Percentiles rank a stretch among this genome's conserved stretches.
These are phyloP conservation scores for Ranitomeya variabilis DNA, from an alignment of 2,113 vertebrate genomes.

Conservation along the genomic window DNA sequence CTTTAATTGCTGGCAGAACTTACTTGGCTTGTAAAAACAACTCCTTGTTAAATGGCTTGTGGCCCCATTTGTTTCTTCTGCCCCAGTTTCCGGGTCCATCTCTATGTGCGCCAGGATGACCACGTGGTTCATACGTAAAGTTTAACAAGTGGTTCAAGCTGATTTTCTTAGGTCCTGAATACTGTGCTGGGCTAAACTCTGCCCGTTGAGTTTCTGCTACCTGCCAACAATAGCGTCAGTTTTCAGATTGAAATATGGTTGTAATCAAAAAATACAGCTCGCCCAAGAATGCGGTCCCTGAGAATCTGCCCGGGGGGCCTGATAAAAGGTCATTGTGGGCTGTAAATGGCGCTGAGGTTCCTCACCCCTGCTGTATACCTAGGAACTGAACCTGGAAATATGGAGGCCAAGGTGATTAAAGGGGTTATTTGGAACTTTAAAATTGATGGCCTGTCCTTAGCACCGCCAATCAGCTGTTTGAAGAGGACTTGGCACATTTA, in stretches of 20 bases:
- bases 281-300: too few relatives aligned
- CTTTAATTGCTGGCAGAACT: slow-evolving; percentile 63
- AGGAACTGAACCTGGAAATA: too few relatives aligned
- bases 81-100: slow-evolving; percentile 88
- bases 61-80: slow-evolving; percentile 95
- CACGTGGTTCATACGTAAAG: slow-evolving; percentile 97
- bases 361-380: too few relatives aligned
- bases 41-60: slow-evolving; percentile 99
- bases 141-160: slow-evolving; percentile 97
- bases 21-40: slow-evolving; percentile 98
- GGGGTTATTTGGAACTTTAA: too few relatives aligned
- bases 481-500: too few relatives aligned
- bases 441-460: too few relatives aligned
- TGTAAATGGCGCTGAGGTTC: too few relatives aligned
- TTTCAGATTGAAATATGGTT: background rate
- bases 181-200: slow-evolving; percentile 98
- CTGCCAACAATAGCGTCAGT: slow-evolving; percentile 66
- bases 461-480: too few relatives aligned
- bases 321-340: too few relatives aligned
- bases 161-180: slow-evolving; percentile 97
- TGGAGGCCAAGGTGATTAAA: too few relatives aligned
- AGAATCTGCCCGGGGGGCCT: too few relatives aligned
- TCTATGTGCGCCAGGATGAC: slow-evolving; percentile 78
- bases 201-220: slow-evolving; percentile 96
- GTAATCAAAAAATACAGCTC: too few relatives aligned